Evolutionary conservation across 23 tunicate genomes (phyloP), one percentile per base, ranked within the genome.

Genomic region (Aplidium turbinatum): DNA sequence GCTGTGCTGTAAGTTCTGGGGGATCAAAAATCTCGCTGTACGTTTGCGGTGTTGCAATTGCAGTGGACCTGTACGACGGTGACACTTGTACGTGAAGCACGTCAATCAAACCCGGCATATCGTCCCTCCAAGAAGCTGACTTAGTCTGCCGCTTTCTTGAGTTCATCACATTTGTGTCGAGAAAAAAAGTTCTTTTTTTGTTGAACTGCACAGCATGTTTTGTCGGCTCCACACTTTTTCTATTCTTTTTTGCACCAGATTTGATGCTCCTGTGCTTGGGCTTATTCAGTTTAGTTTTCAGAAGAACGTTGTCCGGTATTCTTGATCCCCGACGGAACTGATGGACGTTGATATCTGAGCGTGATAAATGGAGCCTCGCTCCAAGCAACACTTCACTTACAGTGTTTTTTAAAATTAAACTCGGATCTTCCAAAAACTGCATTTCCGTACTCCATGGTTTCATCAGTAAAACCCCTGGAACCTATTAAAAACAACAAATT

Each of bases 61-160:
- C 94, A 1, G 82, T 6, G 5, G 40, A 45, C n/a, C 94, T 76
- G 76, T 87, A 87, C 1, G 94, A 79, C 1, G 71, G 81, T 9
- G 85, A 48, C 23, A 42, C 58, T 32, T 79, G 82, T 22, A 50
- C 85, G 3, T 64, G 47, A 6, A 67, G 70, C 6, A 73, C 63
- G 47, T 60, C 70, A 57, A 76, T 35, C 21, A 80, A 35, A 1
- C 62, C 47, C 20, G 94, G 65, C 16, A 78, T 65, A 6, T 47
- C 29, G 16, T 63, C 27, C 33, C 70, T 79, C 93, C 93, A 86
- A 40, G 70, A 74, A 3, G 20, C 26, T 4, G 58, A 6, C 23
- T 18, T 11, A 5, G 20, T 27, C 4, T 25, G 22, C 11, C 30
- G 31, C 4, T 18, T 60, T 29, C 4, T 27, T 3, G 50, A 35